Evolutionary conservation across 2,113 vertebrate species (phyloP).

Genomic region (Loxodonta africana): DNA sequence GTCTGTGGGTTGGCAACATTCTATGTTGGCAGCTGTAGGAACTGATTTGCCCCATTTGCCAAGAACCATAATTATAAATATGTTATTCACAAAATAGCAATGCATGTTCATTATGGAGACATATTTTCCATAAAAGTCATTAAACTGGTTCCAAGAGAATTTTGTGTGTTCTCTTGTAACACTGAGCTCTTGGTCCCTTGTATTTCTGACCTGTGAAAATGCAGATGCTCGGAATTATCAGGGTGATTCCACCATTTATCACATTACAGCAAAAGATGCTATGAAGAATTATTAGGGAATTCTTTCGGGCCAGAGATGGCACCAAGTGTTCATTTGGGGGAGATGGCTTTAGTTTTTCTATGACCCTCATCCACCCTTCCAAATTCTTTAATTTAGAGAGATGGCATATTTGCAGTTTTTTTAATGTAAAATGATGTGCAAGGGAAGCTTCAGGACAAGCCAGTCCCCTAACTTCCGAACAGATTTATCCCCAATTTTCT

Average conservation of each 20-base stretch:
- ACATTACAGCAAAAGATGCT: not conserved
- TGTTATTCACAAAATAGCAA: slow-evolving; percentile 14
- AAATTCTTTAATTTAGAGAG: not conserved
- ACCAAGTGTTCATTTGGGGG: not conserved
- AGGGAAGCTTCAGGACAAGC: not conserved
- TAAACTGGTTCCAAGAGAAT: slow-evolving; percentile 16
- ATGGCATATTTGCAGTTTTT: not conserved
- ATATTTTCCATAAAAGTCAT: slow-evolving; percentile 45
- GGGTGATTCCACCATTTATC: not conserved
- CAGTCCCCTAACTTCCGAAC: not conserved
- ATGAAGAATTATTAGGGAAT: not conserved
- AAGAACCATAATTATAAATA: slow-evolving; percentile 24
- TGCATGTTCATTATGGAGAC: not conserved
- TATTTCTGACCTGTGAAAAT: not conserved
- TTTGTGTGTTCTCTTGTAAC: slow-evolving; percentile 21
- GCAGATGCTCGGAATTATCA: not conserved
- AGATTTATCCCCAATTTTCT: not conserved
- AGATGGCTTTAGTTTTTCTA: not conserved
- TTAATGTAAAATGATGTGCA: not conserved
- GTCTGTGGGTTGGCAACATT: not conserved
- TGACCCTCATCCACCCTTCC: not conserved
- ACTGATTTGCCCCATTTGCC: not conserved
- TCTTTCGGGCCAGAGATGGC: not conserved
- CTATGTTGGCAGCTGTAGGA: not conserved
- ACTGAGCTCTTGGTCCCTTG: not conserved